Conservation (phyloP, 2,888 invertebrate species). For the Phortica okadai region DNA sequence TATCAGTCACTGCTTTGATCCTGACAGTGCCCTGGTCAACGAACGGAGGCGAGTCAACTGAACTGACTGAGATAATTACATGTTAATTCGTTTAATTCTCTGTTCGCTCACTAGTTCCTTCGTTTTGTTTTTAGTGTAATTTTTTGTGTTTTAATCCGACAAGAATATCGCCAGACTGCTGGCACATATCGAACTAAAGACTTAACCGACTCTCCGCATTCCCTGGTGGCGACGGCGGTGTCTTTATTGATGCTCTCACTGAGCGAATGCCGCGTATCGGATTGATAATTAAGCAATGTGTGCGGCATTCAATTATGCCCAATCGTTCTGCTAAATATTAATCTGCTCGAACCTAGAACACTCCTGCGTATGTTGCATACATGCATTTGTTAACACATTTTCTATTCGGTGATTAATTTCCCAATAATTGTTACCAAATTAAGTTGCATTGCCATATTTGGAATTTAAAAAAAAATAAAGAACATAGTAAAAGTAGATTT, state of each 20-base stretch:
- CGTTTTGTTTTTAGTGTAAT: constrained; percentile 20
- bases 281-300: constrained; percentile 69
- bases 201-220: constrained; percentile 40
- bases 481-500: not conserved
- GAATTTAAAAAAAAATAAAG: not conserved
- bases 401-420: constrained; percentile 2
- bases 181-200: constrained; percentile 55
- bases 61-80: constrained; percentile 68
- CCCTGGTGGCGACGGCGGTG: constrained; percentile 39
- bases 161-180: constrained; percentile 32
- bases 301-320: constrained; percentile 64
- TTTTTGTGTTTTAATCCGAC: constrained; percentile 50
- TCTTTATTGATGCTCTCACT: constrained; percentile 19
- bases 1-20: not conserved
- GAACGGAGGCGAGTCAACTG: constrained; percentile 14
- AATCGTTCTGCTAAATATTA: not conserved
- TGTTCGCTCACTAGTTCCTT: constrained; percentile 27
- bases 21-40: not conserved
- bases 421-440: constrained; percentile 12
- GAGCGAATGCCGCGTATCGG: constrained; percentile 43
- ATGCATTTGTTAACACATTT: constrained; percentile 22
- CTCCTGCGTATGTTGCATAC: no score
- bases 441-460: not conserved
- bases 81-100: constrained; percentile 61
- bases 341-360: not conserved